A percentile compares a stretch with the other conserved stretches of the same genome.
Conservation (phyloP, 2,113 vertebrate genomes). For the Neolamprologus toae region DNA sequence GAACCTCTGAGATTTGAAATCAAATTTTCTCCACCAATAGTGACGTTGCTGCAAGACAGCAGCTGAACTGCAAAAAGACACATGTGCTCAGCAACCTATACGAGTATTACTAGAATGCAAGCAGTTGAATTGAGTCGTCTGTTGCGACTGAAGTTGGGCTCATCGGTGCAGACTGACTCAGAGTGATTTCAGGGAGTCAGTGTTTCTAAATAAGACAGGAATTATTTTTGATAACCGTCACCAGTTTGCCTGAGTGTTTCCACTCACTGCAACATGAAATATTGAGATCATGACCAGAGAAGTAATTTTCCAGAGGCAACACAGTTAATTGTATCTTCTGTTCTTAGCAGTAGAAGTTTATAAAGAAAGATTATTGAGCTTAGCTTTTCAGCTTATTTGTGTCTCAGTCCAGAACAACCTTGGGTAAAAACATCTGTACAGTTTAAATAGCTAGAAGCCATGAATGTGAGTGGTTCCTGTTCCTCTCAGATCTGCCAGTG, state of each 20-base stretch:
- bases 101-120: neutral
- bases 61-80: neutral
- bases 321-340: neutral
- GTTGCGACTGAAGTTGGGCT: neutral
- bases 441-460: neutral
- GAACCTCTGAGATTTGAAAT: neutral
- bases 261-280: neutral
- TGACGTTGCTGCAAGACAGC: neutral
- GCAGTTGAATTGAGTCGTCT: neutral
- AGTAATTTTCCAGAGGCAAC: neutral
- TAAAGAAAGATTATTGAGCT: neutral
- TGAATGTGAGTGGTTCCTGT: neutral
- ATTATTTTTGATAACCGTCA: neutral
- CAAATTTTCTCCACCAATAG: neutral
- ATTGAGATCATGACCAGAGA: neutral
- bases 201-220: neutral
- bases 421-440: neutral
- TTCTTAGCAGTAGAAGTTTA: neutral
- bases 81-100: neutral
- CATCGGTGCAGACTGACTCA: neutral
- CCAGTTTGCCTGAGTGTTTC: neutral
- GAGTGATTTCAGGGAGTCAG: neutral
- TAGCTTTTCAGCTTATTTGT: neutral
- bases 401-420: neutral
- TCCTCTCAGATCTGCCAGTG: conserved; percentile 82